Conservation (phyloP, 2,113 vertebrate genomes). For the Sylvilagus bachmani region DNA sequence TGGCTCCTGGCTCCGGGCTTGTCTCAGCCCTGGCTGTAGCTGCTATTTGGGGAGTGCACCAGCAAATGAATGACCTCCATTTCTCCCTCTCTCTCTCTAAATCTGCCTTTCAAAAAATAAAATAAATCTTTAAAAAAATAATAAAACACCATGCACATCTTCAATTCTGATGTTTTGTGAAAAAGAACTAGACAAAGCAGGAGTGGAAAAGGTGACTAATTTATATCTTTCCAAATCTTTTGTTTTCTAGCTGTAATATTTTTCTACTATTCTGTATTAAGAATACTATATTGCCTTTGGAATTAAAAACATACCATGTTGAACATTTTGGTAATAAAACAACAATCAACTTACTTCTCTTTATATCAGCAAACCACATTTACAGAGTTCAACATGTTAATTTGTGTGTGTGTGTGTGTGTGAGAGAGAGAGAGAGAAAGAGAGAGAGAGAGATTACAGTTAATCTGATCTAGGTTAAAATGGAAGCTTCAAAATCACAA, state of each 20-base stretch:
- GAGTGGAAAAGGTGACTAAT: not conserved
- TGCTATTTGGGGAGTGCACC: too few species aligned
- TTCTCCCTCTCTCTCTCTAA: too few species aligned
- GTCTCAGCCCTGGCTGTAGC: too few species aligned
- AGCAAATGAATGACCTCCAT: too few species aligned
- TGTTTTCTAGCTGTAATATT: not conserved
- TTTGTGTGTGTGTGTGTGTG: not conserved
- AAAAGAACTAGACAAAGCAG: not conserved
- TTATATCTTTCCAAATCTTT: not conserved
- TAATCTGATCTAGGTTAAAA: not conserved
- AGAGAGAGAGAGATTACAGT: not conserved
- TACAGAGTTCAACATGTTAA: not conserved
- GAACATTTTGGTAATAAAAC: not conserved
- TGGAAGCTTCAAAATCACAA: not conserved
- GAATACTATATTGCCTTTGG: not conserved
- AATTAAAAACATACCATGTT: slow-evolving; percentile 2
- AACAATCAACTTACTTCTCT: not conserved
- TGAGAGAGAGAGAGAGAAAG: not conserved
- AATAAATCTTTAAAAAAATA: too few species aligned
- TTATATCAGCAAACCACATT: not conserved
- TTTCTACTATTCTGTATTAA: not conserved
- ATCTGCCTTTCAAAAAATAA: too few species aligned
- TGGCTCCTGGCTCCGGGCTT: too few species aligned
- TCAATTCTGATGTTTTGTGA: not conserved
- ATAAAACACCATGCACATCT: not conserved